These are phyloP conservation scores for Loris lydekkerianus DNA, from an alignment of 2,797 vertebrate genomes.

Conservation along the genomic window DNA sequence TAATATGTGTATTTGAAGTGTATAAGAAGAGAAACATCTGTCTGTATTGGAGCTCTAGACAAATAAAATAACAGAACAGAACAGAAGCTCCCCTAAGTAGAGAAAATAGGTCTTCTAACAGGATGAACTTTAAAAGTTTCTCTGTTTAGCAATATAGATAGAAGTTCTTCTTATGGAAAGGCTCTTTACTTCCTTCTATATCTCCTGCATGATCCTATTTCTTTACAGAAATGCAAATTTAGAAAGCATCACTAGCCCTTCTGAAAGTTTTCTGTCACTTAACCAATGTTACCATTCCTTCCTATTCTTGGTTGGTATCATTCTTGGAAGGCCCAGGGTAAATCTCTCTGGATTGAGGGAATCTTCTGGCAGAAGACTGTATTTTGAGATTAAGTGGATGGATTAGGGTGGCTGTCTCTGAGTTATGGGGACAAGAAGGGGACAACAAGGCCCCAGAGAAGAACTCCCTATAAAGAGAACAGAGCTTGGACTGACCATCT, in stretches of 20 bases:
- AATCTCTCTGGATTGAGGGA: neutral
- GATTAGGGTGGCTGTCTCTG: neutral
- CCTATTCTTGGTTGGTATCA: neutral
- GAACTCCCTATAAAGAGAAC: neutral
- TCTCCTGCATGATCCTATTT: neutral
- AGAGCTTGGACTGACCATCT: neutral
- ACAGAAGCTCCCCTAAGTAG: neutral
- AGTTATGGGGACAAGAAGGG: neutral
- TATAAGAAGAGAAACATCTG: neutral
- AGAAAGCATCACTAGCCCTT: neutral
- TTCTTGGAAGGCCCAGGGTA: neutral
- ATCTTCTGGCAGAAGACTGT: neutral
- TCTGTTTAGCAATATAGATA: neutral
- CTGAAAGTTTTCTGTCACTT: neutral
- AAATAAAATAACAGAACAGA: constrained; percentile 25
- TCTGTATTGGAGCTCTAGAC: neutral
- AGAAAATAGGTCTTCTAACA: neutral
- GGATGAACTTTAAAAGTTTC: neutral
- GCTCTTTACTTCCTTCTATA: neutral
- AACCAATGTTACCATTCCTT: neutral
- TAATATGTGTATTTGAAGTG: neutral
- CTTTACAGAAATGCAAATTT: neutral
- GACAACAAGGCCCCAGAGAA: neutral
- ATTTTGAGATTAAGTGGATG: neutral
- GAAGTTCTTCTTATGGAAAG: neutral